Base-by-base conservation (phyloP, 2,888 invertebrate genomes). In the Macaria liturata region DNA sequence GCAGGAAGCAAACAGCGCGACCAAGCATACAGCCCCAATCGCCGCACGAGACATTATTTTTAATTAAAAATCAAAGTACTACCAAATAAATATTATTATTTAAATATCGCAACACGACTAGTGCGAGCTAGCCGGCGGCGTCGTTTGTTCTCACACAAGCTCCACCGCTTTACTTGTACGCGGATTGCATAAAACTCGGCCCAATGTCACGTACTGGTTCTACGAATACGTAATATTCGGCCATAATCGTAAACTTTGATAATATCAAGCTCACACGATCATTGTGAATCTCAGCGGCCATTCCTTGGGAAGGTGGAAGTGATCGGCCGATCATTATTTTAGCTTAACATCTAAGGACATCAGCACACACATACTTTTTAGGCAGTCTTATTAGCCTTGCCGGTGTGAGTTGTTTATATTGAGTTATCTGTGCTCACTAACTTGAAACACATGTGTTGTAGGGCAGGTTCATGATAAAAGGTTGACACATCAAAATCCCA, bases 141-240 rank as follows among this genome's bases (percentile, higher is more conserved):
- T 72, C 69, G 69, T 72, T 71, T 75, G 74, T 61, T 61, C 54
- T 61, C 34, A 59, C 62, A 53, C 56, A 62, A 60, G 61, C 64
- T 64, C 55, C 43, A 64, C 59, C 60, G 61, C 54, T 59, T 62
- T 64, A 62, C 63, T 59, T 54, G 59, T 64, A 50, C 58, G 42
- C 47, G 46, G 75, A 79, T 83, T 86, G 82, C 85, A 83, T 78
- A 84, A 84, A 81, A 67, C 67, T 49, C 60, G 68, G 53, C 68
- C 66, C 74, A 86, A 86, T 84, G 83, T 73, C 83, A 82, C 57
- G 65, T 73, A 75, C 78, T 73, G 69, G 75, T 79, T 79, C 69
- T 67, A 61, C 63, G 75, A 74, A 78, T 76, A 74, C 59, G 71
- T 73, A 72, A 74, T 67, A 66, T 63, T 56, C 55, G 61, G 60